Evolutionary conservation across 2,888 invertebrate genomes (phyloP), one percentile per base, ranked within the genome.

Genomic region (Aphodius granarius): DNA sequence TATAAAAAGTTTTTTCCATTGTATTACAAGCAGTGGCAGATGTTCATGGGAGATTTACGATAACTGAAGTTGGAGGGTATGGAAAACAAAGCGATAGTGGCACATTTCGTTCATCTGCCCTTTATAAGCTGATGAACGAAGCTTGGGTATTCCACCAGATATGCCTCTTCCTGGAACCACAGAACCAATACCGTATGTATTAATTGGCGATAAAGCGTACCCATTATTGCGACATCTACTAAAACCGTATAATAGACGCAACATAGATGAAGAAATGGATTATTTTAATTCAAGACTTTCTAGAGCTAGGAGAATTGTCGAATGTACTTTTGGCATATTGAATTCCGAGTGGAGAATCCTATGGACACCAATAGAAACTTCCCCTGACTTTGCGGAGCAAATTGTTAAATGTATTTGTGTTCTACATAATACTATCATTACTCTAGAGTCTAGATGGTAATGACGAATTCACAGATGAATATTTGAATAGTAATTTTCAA

Each of bases 41-140:
- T 73, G 73, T 65, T 64, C 65, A 73, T 23, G 22, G 65, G 21
- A 62, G n/a, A 17, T 75, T 71, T 72, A 75, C 21, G 16, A 63
- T 62, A 43, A 63, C 71, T 19, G 66, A 23, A 19, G 71, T 71
- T 18, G 75, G 71, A 20, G 63, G n/a, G 15, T n/a, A 21, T 15
- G 71, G 75, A 21, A 68, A 62, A 18, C 43, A 74, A 63, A 74
- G 72, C 73, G 77, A 78, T 77, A 77, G 76, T 75, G 73, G 77
- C 43, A 73, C 72, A 17, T 65, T 78, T 77, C 68, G 71, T 63
- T 78, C 71, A 62, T 78, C 76, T 23, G 9, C 72, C 0, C 43
- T 75, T 18, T 72, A 63, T 21, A 17, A 64, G 17, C 13, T 15
- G 17, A 9, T 75, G 17, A 17, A 63, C 43, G 62, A 18, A 13